A percentile compares a stretch with the other conserved stretches of the same genome.
These are phyloP conservation scores for Amphiura filiformis DNA, from an alignment of 35 echinoderm and acorn worm genomes.

Conservation along the genomic window DNA sequence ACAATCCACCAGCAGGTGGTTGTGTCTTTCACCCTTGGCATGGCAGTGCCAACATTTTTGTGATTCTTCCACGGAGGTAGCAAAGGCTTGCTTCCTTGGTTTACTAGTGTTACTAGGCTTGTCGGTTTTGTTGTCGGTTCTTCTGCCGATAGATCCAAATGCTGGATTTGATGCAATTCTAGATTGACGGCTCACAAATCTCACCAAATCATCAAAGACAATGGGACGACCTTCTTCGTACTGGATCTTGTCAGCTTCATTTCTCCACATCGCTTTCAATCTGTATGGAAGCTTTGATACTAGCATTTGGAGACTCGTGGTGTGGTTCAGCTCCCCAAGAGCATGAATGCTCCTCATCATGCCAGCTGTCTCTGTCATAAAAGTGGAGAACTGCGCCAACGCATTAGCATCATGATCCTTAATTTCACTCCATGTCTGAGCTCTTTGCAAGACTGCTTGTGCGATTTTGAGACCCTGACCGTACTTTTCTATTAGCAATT, in stretches of 20 bases:
- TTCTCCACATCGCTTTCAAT: not conserved
- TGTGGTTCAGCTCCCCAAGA: not conserved
- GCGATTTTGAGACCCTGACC: not conserved
- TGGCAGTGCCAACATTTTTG: not conserved
- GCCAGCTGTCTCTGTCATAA: not conserved
- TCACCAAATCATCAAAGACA: not conserved
- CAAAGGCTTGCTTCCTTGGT: not conserved
- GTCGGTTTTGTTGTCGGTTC: not conserved
- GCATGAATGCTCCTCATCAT: not conserved
- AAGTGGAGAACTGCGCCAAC: not conserved
- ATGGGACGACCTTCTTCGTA: not conserved
- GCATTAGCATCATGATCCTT: not conserved
- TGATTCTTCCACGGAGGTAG: not conserved
- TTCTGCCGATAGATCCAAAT: not conserved
- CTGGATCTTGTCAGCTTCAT: not conserved
- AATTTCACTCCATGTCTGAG: not conserved
- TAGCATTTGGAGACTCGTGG: not conserved
- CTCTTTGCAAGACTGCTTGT: not conserved
- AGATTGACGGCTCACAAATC: not conserved
- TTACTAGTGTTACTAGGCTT: not conserved
- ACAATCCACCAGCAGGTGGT: not conserved
- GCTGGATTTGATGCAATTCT: not conserved
- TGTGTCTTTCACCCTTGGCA: not conserved
- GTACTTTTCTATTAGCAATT: not conserved
- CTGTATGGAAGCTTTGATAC: not conserved